Conservation (phyloP, 2,797 vertebrate genomes). For the Acipenser transmontanus region DNA sequence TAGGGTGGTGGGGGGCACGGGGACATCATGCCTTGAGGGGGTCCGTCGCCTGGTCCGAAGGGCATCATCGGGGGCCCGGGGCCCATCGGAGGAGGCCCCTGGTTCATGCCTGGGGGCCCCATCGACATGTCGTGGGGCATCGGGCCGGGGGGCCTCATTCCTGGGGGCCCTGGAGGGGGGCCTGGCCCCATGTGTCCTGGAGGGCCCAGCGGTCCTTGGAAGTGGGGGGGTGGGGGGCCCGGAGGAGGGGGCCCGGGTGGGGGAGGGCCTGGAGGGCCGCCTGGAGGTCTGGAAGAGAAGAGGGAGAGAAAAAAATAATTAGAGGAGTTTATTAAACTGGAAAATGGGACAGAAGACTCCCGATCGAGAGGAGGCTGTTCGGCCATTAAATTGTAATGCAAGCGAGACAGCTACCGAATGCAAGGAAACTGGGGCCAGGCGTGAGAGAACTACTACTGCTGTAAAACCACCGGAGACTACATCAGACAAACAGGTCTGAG, state of each 20-base stretch:
- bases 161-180: conserved; percentile 35
- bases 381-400: too few species aligned
- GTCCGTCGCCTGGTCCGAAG: conserved; percentile 65
- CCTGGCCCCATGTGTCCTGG: conserved; percentile 57
- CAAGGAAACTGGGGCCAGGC: too few species aligned
- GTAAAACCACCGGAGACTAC: too few species aligned
- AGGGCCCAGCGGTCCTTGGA: conserved; percentile 63
- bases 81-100: conserved; percentile 69
- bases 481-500: too few species aligned
- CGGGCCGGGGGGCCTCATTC: conserved; percentile 46
- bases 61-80: conserved; percentile 74
- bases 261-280: background rate
- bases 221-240: conserved; percentile 47
- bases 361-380: too few species aligned
- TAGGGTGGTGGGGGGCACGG: conserved; percentile 62
- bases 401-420: too few species aligned
- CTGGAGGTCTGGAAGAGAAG: conserved; percentile 33
- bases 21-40: conserved; percentile 64
- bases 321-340: too few species aligned
- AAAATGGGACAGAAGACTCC: too few species aligned
- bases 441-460: too few species aligned
- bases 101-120: conserved; percentile 70
- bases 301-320: conserved; percentile 8
- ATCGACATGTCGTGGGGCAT: conserved; percentile 59
- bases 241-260: conserved; percentile 21